A percentile compares a stretch with the other conserved stretches of the same genome.
Conservation (phyloP, 2,888 invertebrate species). For the Leucophenga montana region DNA sequence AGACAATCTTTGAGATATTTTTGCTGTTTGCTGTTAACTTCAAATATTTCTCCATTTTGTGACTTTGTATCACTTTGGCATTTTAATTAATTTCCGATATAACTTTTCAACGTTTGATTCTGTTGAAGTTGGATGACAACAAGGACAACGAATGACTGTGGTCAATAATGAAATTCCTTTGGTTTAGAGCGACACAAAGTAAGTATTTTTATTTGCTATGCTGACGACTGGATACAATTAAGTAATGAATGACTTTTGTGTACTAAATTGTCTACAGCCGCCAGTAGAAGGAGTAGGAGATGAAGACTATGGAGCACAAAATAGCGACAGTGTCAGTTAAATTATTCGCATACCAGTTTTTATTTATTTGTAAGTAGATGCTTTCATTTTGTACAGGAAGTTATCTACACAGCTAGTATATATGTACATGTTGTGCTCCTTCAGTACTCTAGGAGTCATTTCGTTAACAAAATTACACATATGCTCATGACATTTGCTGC, state of each 20-base stretch:
- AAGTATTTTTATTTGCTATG: background rate
- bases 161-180: slow-evolving; percentile 17
- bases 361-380: no score
- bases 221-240: background rate
- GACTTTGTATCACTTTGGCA: slow-evolving; percentile 1
- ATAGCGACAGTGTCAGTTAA: no score
- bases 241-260: slow-evolving; percentile 7
- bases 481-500: slow-evolving; percentile 20
- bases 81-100: slow-evolving; percentile 14
- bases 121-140: background rate
- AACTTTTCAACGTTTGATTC: background rate
- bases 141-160: slow-evolving; percentile 2
- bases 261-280: no score
- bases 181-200: background rate
- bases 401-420: no score
- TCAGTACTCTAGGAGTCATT: no score
- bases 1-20: no score
- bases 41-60: background rate
- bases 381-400: no score
- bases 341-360: no score
- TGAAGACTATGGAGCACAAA: no score
- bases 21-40: no score
- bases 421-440: no score
- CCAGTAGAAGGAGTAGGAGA: no score
- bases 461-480: slow-evolving; percentile 2